phyloP scores from a whole-genome alignment of 2,797 vertebrate genomes.

The Galaxias olidus region DNA sequence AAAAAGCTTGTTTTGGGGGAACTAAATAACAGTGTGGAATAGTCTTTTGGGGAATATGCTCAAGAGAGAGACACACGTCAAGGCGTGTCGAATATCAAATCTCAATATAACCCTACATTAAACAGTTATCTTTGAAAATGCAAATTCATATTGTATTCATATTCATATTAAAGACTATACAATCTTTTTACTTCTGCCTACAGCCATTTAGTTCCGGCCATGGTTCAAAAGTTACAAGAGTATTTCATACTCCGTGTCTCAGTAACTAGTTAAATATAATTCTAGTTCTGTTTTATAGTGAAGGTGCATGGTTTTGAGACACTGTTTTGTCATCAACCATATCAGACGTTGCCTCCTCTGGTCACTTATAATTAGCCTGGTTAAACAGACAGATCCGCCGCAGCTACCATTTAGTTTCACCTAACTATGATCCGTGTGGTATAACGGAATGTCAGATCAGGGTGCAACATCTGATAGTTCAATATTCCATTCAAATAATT shows the following conservation, averaged over 20 bases:
- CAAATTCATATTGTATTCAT: slow-evolving; percentile 47
- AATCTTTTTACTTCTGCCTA: slow-evolving; percentile 40
- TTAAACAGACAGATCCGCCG: too few species aligned
- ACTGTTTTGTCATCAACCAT: too few species aligned
- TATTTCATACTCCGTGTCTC: slow-evolving; percentile 37
- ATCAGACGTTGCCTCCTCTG: too few species aligned
- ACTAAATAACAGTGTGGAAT: slow-evolving; percentile 49
- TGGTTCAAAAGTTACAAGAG: slow-evolving; percentile 56
- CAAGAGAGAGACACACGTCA: slow-evolving; percentile 42
- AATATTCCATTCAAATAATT: too few species aligned
- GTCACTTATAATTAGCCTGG: too few species aligned
- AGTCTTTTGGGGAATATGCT: slow-evolving; percentile 50
- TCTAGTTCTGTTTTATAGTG: slow-evolving; percentile 28
- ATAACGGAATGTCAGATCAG: too few species aligned
- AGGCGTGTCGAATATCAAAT: slow-evolving; percentile 46
- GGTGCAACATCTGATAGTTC: too few species aligned
- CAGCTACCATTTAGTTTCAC: too few species aligned
- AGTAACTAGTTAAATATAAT: slow-evolving; percentile 44
- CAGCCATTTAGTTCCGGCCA: slow-evolving; percentile 45
- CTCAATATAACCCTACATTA: slow-evolving; percentile 31
- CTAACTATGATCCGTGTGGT: too few species aligned
- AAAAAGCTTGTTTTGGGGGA: slow-evolving; percentile 62
- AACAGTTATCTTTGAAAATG: slow-evolving; percentile 46
- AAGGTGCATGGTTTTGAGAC: slow-evolving; percentile 33
- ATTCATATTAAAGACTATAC: slow-evolving; percentile 39